These are phyloP conservation scores for Choloepus didactylus DNA, from an alignment of 2,797 vertebrate species.

Conservation along the genomic window DNA sequence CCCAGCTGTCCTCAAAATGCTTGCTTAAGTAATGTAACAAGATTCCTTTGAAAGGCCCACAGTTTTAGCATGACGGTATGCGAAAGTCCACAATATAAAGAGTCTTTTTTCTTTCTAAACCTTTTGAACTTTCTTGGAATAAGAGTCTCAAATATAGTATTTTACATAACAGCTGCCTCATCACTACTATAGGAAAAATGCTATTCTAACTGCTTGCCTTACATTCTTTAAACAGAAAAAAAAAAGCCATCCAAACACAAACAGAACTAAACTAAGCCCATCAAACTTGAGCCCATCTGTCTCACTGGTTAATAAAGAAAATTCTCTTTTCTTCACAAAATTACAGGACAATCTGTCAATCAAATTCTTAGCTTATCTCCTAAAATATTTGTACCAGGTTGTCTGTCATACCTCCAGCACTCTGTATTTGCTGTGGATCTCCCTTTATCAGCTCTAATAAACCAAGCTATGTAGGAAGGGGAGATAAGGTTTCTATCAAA, in stretches of 20 bases:
- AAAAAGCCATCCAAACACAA: slow-evolving; percentile 58
- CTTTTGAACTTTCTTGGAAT: slow-evolving; percentile 27
- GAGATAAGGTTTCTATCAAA: slow-evolving; percentile 72
- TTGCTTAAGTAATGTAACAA: background rate
- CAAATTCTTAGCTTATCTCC: slow-evolving; percentile 65
- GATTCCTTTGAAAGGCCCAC: background rate
- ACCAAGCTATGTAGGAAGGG: slow-evolving; percentile 64
- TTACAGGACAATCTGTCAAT: slow-evolving; percentile 76
- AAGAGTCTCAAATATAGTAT: slow-evolving; percentile 7
- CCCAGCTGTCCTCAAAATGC: background rate
- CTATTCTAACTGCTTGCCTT: background rate
- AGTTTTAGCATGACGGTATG: background rate
- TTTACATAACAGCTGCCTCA: slow-evolving; percentile 36
- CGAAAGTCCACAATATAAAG: background rate
- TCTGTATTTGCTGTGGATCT: slow-evolving; percentile 54
- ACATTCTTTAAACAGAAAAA: slow-evolving; percentile 53
- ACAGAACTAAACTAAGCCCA: slow-evolving; percentile 68
- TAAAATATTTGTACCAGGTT: slow-evolving; percentile 64
- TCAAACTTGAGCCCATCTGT: slow-evolving; percentile 54
- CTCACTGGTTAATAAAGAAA: slow-evolving; percentile 74
- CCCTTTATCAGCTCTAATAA: slow-evolving; percentile 77
- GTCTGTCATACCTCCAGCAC: slow-evolving; percentile 31
- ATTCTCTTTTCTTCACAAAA: slow-evolving; percentile 78
- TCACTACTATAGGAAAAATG: background rate
- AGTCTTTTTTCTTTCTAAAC: background rate